Evolutionary conservation across 2,113 vertebrate species (phyloP).

Genomic region (Nettapus auritus): DNA sequence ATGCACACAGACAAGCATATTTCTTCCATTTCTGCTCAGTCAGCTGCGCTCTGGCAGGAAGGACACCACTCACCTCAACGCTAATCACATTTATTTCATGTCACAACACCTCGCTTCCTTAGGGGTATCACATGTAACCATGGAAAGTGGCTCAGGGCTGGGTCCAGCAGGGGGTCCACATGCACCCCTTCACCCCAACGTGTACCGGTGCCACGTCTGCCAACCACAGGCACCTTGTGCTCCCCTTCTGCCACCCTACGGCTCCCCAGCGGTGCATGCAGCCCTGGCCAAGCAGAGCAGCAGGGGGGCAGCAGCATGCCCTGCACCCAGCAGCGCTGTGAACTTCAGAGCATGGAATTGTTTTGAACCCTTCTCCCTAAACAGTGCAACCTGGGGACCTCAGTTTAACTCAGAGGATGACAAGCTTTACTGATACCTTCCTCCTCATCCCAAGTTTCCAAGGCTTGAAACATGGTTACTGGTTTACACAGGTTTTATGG

Average conservation of each 20-base stretch:
- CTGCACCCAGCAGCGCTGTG: neutral
- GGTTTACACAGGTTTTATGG: neutral
- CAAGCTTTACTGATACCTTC: neutral
- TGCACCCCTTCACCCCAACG: neutral
- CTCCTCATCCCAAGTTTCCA: neutral
- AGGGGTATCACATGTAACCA: accelerated
- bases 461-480: neutral
- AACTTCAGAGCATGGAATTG: neutral
- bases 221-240: neutral
- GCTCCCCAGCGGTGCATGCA: neutral
- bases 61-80: neutral
- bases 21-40: neutral
- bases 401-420: neutral
- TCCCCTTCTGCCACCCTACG: neutral
- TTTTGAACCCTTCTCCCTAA: neutral
- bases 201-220: accelerated
- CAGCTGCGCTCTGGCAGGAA: neutral
- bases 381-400: neutral
- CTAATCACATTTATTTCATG: neutral
- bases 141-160: neutral
- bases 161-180: neutral
- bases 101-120: neutral
- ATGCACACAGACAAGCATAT: too few relatives aligned
- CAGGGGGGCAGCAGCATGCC: neutral
- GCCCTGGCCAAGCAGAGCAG: neutral